Evolutionary conservation across 1,140 invertebrate species (phyloP), one percentile per base, ranked within the genome.

Genomic region (Atta texana): DNA sequence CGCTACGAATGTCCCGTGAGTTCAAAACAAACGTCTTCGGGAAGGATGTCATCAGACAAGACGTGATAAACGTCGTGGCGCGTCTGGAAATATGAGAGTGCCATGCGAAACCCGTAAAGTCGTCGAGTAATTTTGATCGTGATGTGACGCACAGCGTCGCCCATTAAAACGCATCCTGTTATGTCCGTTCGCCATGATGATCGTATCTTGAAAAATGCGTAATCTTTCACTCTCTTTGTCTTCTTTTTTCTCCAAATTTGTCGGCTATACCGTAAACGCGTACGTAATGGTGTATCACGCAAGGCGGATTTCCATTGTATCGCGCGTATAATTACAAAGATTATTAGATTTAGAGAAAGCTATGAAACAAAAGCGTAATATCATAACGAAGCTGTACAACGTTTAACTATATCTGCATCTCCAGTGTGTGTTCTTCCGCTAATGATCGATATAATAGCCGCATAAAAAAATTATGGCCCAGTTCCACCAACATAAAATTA

Each of bases 21-120:
- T 72, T 88, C 82, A 88, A 90, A 90, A 90, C 89, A 90, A 90
- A 90, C 89, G 89, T 90, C 89, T 78, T 68, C 61, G 88, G 66
- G 85, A 68, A 53, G 72, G 71, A 85, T 85, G 86, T 86, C 89
- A 85, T 90, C 88, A 64, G 87, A 89, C 74, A 82, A 53, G 75
- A 87, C 85, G 81, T 88, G 89, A 90, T 90, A 86, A 90, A 90
- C 88, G 89, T 68, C 63, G 51, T 16, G 72, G 51, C 31, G 24
- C 59, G 72, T 63, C 71, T 53, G 87, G 76, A 89, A 75, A 87
- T 89, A 90, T 69, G 89, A 87, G 86, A 84, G 44, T 85, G 71
- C 51, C 86, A 44, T 21, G 86, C 86, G 31, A 87, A 84, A 87
- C 59, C 61, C 68, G 71, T 78, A 78, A 78, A 44, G 66, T 77